These are phyloP conservation scores for Hirudo medicinalis DNA, from an alignment of 1,140 invertebrate genomes.

Conservation along the genomic window DNA sequence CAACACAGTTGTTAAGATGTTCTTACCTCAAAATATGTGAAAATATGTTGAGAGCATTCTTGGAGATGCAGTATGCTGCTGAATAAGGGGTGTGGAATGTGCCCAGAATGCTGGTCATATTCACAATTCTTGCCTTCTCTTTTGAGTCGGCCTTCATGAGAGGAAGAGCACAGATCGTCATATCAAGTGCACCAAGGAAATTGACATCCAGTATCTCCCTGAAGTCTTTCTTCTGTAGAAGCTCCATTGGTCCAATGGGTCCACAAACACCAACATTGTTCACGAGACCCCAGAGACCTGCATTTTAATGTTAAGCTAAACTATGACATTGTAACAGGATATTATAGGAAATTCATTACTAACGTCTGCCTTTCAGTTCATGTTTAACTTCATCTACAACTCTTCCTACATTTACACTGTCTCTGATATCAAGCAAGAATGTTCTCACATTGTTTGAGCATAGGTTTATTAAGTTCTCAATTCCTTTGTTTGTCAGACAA, in stretches of 20 bases:
- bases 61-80: neutral
- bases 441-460: neutral
- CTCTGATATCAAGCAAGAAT: neutral
- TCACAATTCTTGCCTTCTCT: neutral
- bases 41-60: neutral
- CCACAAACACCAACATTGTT: conserved; percentile 11
- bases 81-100: neutral
- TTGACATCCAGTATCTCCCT: neutral
- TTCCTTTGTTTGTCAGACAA: conserved; percentile 7
- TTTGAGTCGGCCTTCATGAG: neutral
- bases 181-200: conserved; percentile 11
- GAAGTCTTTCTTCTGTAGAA: neutral
- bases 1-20: neutral
- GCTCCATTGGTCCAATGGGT: neutral
- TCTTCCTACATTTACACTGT: neutral
- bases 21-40: neutral
- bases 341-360: neutral
- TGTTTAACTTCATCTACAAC: neutral
- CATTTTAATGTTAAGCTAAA: too few species aligned
- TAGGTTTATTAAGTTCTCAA: neutral
- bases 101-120: conserved; percentile 3
- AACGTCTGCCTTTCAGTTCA: neutral
- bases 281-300: conserved; percentile 12
- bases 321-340: neutral
- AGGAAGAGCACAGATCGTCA: neutral